Evolutionary conservation across 2,888 invertebrate species (phyloP), one percentile per base, ranked within the genome.

Genomic region (Mactromeris polynyma): DNA sequence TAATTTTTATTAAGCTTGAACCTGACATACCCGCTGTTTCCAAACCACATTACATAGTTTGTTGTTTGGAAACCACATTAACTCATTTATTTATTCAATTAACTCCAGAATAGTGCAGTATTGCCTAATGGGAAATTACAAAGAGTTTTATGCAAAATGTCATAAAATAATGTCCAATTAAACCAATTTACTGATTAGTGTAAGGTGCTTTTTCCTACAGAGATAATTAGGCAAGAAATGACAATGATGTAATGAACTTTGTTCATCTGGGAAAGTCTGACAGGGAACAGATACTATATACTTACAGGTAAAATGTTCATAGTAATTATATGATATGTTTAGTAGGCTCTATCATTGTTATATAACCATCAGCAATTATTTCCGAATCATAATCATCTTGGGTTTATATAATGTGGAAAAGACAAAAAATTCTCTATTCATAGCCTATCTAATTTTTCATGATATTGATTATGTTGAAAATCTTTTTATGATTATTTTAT

Each of bases 131-230:
- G 58, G 6, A 26, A 64, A 64, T 1, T 64, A 64, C 58, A 64
- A 64, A 7, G 26, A 64, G n/a, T 9, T n/a, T 58, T 19, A 21
- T 58, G 58, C n/a, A 19, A 19, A n/a, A 58, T 58, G 58, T 58
- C n/a, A 58, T 58, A 58, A 58, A n/a, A 26, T 58, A 58, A 64
- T 64, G 58, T 64, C 58, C 58, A 26, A 26, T 64, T 64, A 64
- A n/a, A 64, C 26, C n/a, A 26, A 64, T 64, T 64, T 64, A 26
- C 26, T 64, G 6, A 64, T 64, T 64, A 64, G 58, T 64, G 26
- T 64, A 64, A 64, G 58, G 58, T 64, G 58, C 58, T 64, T 26
- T 64, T n/a, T 26, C 58, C n/a, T 64, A 9, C 26, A 7, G 58
- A 64, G 58, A 64, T 64, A n/a, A 64, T 64, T 26, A 64, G 9